Evolutionary conservation across 2,888 invertebrate species (phyloP).

Genomic region (Tetrapedia diversipes): DNA sequence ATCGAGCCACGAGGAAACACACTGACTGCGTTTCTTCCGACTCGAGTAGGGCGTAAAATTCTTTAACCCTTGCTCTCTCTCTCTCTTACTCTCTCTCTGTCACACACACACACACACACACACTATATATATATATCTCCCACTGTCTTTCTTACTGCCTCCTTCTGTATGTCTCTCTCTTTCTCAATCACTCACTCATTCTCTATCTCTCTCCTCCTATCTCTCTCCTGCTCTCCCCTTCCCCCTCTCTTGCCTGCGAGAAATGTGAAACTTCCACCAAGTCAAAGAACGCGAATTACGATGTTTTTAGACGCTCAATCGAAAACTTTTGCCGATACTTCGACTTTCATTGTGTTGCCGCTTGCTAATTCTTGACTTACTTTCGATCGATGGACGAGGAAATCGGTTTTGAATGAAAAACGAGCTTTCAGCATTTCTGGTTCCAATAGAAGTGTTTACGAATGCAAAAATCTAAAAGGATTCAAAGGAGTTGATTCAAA

Average conservation of each 20-base stretch:
- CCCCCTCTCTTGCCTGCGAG: background rate
- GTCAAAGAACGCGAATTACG: background rate
- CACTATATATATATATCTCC: too few species aligned
- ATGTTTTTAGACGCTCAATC: background rate
- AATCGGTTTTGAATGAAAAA: background rate
- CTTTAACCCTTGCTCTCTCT: background rate
- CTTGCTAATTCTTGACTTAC: background rate
- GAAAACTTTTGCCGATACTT: slow-evolving; percentile 17
- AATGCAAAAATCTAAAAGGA: too few species aligned
- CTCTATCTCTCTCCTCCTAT: background rate
- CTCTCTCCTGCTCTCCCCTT: background rate
- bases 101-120: too few species aligned
- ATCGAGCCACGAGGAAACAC: slow-evolving; percentile 18
- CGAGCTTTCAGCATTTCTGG: background rate
- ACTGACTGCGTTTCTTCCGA: background rate
- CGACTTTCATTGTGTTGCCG: background rate
- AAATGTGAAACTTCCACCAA: background rate
- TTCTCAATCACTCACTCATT: background rate
- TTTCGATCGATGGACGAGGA: background rate
- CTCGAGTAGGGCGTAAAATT: background rate
- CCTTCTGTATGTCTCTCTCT: too few species aligned
- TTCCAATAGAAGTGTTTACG: too few species aligned
- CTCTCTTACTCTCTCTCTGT: background rate
- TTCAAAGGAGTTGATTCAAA: too few species aligned
- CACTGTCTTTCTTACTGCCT: too few species aligned